Conservation (phyloP, 2,113 vertebrate genomes). For the Phrynosoma blainvillii region DNA sequence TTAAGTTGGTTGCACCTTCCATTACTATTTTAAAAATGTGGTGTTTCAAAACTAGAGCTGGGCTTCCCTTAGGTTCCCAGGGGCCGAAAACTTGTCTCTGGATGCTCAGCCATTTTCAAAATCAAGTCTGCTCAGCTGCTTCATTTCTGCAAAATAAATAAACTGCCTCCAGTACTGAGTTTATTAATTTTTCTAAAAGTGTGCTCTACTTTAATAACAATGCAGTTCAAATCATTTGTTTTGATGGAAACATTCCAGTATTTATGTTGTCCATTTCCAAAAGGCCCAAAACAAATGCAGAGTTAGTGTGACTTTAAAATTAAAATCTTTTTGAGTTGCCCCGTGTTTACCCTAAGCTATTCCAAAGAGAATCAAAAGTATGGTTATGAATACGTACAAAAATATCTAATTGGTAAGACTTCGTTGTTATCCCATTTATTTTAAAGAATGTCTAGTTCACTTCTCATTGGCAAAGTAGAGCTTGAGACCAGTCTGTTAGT, state of each 20-base stretch:
- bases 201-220: slow-evolving; percentile 60
- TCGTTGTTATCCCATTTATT: neutral
- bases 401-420: slow-evolving; percentile 60
- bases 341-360: slow-evolving; percentile 64
- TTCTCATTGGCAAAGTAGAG: slow-evolving; percentile 57
- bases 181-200: slow-evolving; percentile 49
- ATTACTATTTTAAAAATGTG: too few relatives aligned
- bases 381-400: slow-evolving; percentile 62
- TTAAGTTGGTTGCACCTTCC: too few relatives aligned
- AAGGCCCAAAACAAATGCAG: slow-evolving; percentile 49
- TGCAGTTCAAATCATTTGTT: slow-evolving; percentile 61
- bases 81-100: too few relatives aligned
- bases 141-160: slow-evolving; percentile 54
- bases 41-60: too few relatives aligned
- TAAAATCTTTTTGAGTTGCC: slow-evolving; percentile 61
- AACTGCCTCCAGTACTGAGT: slow-evolving; percentile 46
- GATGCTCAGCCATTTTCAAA: slow-evolving; percentile 46
- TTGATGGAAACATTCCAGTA: slow-evolving; percentile 62
- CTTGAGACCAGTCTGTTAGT: slow-evolving; percentile 37
- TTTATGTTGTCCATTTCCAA: slow-evolving; percentile 53
- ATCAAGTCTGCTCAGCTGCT: slow-evolving; percentile 39
- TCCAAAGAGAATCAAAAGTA: slow-evolving; percentile 62
- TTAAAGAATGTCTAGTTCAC: slow-evolving; percentile 42
- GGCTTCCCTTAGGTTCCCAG: too few relatives aligned
- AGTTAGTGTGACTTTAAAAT: slow-evolving; percentile 66